Base-by-base conservation (phyloP, 2,113 vertebrate species). In the Antennarius striatus region DNA sequence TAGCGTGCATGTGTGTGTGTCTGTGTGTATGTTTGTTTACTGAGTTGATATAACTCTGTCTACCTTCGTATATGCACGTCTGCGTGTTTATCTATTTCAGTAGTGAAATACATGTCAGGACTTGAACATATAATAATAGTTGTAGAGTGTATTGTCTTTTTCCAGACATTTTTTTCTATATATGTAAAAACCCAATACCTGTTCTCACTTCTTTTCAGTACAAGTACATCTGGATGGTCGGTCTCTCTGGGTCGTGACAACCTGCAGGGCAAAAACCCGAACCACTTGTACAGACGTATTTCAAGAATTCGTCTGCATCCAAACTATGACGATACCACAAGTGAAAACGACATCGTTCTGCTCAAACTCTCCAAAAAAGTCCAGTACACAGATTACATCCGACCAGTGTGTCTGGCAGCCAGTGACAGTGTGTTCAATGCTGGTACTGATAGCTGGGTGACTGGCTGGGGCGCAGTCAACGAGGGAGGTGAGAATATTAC, bases 401-500 rank as follows among this genome's bases (percentile, higher is more conserved):
- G 75, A 65, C 94, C 94, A 10, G 80, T 95, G 75, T 95, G 94
- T 76, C 87, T 94, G 66, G 94, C 94, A 0, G 82, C 86, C 0
- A 80, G 56, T 68, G 67, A 53, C 87, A 93, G 91, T 71, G 66
- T 46, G 65, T 94, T 95, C 71, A 90, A 80, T 45, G 88, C 32
- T 0, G 92, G 92, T 30, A 89, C 93, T 39, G 56, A 60, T 0
- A 94, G 90, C 58, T 94, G 91, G 16, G 90, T 95, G 70, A 95
- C 94, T 4, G 95, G 95, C 52, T 96, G 93, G 93, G 95, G 95
- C 0, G 5, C 81, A 0, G 59, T 88, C 12, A 32, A 77, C 83
- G 91, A 15, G 85, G 93, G 62, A 93, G 93, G 93, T 93, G 88
- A 55, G 76, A 10, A 40, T 40, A 3, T 40, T 2, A 2, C 22